Evolutionary conservation across 2,888 invertebrate genomes (phyloP), one percentile per base, ranked within the genome.

Genomic region (Antitype chi): DNA sequence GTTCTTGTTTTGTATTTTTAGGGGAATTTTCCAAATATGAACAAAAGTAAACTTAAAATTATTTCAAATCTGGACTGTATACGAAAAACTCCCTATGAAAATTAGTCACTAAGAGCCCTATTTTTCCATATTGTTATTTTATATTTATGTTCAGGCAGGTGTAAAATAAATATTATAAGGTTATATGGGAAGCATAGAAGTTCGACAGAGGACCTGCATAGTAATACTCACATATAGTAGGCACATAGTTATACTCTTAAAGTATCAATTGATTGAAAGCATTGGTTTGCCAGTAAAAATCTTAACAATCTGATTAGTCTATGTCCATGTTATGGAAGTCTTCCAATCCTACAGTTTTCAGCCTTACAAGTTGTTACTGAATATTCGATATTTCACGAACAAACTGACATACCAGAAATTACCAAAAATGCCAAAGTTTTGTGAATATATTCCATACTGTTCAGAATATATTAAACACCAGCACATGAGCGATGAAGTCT

Each of bases 401-500:
- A 55, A 17, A 55, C 23, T 49, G 23, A 49, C 3, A 15, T 52
- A 32, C 15, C 15, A 23, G 9, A 4, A 17, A 49, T 52, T 53
- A 7, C 38, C 11, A n/a, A 49, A 43, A 23, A 70, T 25, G 32
- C 52, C 62, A 82, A 57, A 75, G 23, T 32, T 55, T 75, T 17
- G 0, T 38, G 17, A 66, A 62, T 57, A 67, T 47, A 77, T 57
- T 62, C 67, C 8, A 11, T 49, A 23, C 60, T 52, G 76, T 67
- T 73, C 72, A 55, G 62, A 85, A 81, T 70, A 85, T 70, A 81
- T 76, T 81, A 81, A 70, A 85, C 74, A 72, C 82, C 43, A 63
- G 57, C 71, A 66, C 71, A 82, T 78, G 78, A 85, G 62, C 52
- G 70, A 77, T 75, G 64, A 74, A 75, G 70, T 72, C 57, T 62